A percentile compares a stretch with the other conserved stretches of the same genome.
These are phyloP conservation scores for Falco peregrinus DNA, from an alignment of 2,797 vertebrate species.

Conservation along the genomic window DNA sequence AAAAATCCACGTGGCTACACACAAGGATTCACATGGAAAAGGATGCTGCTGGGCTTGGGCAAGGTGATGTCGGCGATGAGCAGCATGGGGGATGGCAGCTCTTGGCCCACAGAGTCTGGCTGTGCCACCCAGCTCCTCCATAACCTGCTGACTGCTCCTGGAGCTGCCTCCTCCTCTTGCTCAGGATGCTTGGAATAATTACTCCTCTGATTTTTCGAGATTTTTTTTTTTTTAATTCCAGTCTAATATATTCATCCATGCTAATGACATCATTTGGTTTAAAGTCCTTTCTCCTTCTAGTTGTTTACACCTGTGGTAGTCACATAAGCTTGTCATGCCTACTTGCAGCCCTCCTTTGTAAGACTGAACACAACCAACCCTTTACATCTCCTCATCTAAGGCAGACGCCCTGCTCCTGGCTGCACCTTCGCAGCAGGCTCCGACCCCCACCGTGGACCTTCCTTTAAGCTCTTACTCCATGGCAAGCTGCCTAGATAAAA, in stretches of 20 bases:
- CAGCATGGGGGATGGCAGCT: not conserved
- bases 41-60: not conserved
- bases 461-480: not conserved
- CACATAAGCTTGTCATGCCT: not conserved
- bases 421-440: not conserved
- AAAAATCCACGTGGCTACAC: not conserved
- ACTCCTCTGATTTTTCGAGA: not conserved
- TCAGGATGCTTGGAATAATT: not conserved
- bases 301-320: not conserved
- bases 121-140: not conserved
- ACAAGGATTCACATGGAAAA: not conserved
- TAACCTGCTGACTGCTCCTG: not conserved
- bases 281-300: not conserved
- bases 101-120: not conserved
- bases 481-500: not conserved
- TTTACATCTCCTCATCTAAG: not conserved
- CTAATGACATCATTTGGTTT: not conserved
- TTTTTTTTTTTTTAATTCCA: not conserved
- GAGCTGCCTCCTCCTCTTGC: not conserved
- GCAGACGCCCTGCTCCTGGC: not conserved
- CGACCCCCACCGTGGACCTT: not conserved
- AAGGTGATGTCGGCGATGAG: not conserved
- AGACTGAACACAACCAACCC: not conserved
- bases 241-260: not conserved
- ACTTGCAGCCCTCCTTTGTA: not conserved